Base-by-base conservation (phyloP, 2,113 vertebrate species). In the Hippocampus mohnikei region DNA sequence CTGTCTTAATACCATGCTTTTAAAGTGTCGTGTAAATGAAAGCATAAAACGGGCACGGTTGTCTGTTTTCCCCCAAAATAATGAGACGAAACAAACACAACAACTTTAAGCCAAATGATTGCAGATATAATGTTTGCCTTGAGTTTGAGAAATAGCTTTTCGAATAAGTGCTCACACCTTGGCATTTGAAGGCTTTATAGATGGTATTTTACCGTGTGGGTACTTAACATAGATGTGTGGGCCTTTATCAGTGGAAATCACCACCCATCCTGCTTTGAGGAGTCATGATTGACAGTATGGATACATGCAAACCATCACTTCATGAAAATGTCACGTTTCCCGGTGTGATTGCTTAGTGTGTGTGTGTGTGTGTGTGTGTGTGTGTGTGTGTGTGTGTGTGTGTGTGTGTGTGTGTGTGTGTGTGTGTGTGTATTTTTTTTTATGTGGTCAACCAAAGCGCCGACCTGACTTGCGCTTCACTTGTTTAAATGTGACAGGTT, bases 151-250 rank as follows among this genome's bases (percentile, higher is more conserved):
- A 72, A 79, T 74, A 78, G 63, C 72, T 77, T 73, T 80, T 37
- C 66, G 70, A 79, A 70, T 63, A 74, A 75, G 64, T 44, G 18
- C 8, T 50, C 20, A 8, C 25, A 79, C 33, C 53, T 81, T 88
- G 81, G 85, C 80, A 83, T 88, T 85, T 87, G 5, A 79, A 79
- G 65, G 72, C 55, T 42, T 23, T 5, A 13, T 44, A 1, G 53
- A 63, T 33, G 56, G 52, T 33, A 50, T 50, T 50, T 50, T 50
- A 50, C 48, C 18, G 6, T 50, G 1, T 50, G 48, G 48, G 18
- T 50, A 7, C 18, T 50, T 23, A 58, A 23, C 58, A 7, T 79
- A 73, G 40, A 29, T 76, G 66, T 74, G 56, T 50, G 27, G 37
- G 40, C 8, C 5, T 67, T 48, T 69, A 18, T 62, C 37, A 33